Conservation (phyloP, 2,113 vertebrate genomes). For the Gopherus flavomarginatus region DNA sequence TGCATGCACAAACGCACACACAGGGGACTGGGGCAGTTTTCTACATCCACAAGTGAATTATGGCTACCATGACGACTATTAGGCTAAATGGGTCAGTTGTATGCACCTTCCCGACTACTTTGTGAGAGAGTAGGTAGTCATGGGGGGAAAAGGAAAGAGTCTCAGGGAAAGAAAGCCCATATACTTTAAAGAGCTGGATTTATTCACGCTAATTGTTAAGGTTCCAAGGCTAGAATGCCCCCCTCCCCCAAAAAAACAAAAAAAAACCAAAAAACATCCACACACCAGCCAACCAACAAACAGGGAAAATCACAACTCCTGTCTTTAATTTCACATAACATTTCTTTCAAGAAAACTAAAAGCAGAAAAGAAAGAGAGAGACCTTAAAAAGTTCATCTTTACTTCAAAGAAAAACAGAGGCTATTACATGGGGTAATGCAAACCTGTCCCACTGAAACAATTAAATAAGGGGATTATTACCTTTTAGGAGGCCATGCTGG, state of each 20-base stretch:
- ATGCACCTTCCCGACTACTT: not conserved
- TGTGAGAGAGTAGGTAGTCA: not conserved
- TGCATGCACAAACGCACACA: not conserved
- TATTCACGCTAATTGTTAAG: not conserved
- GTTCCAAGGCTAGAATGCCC: not conserved
- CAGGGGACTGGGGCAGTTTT: not conserved
- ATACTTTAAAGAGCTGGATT: not conserved
- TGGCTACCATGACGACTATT: not conserved
- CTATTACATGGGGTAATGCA: too few relatives aligned
- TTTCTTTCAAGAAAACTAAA: not conserved
- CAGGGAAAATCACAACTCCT: not conserved
- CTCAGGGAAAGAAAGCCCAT: not conserved
- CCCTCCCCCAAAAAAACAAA: too few relatives aligned
- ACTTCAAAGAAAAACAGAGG: too few relatives aligned
- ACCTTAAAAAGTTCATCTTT: not conserved
- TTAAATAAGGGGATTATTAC: too few relatives aligned
- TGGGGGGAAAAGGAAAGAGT: not conserved
- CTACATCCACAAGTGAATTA: not conserved
- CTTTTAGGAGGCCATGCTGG: too few relatives aligned
- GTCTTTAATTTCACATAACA: not conserved
- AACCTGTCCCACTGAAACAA: too few relatives aligned
- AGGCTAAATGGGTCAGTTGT: not conserved
- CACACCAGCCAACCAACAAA: not conserved
- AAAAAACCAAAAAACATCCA: not conserved
- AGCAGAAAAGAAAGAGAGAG: not conserved